These are phyloP conservation scores for Uropsilus gracilis DNA, from an alignment of 2,113 vertebrate genomes.

Conservation along the genomic window DNA sequence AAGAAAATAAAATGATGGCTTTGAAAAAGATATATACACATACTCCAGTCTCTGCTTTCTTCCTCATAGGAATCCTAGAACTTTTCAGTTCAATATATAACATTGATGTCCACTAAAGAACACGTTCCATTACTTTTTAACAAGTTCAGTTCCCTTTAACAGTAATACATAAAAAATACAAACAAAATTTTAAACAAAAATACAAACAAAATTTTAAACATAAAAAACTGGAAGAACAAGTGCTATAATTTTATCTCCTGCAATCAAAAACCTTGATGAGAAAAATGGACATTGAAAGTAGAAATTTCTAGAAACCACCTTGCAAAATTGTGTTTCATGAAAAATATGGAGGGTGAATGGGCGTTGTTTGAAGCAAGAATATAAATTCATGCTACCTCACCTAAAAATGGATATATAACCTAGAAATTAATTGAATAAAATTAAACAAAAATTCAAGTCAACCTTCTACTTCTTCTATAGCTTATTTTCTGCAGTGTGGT, in stretches of 20 bases:
- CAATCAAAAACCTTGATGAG: background rate
- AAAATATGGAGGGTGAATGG: background rate
- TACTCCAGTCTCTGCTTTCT: constrained; percentile 5
- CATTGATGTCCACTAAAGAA: background rate
- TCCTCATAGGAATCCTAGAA: background rate
- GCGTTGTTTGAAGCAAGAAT: background rate
- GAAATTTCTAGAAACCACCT: background rate
- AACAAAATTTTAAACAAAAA: too few species aligned
- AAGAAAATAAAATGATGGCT: constrained; percentile 50
- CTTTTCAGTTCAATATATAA: background rate
- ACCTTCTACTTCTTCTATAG: background rate
- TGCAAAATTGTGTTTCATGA: background rate
- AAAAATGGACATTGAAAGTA: constrained; percentile 1
- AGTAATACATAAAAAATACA: background rate
- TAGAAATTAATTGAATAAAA: background rate
- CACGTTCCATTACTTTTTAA: too few species aligned
- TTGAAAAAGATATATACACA: background rate
- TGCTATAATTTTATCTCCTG: background rate
- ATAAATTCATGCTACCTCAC: background rate
- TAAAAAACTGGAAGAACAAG: background rate
- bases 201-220: background rate
- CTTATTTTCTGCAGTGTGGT: background rate
- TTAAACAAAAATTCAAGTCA: background rate
- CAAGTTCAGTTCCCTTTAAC: background rate
- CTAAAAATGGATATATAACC: background rate